phyloP scores from a whole-genome alignment of 2,113 vertebrate species.

The Oryzias woworae region DNA sequence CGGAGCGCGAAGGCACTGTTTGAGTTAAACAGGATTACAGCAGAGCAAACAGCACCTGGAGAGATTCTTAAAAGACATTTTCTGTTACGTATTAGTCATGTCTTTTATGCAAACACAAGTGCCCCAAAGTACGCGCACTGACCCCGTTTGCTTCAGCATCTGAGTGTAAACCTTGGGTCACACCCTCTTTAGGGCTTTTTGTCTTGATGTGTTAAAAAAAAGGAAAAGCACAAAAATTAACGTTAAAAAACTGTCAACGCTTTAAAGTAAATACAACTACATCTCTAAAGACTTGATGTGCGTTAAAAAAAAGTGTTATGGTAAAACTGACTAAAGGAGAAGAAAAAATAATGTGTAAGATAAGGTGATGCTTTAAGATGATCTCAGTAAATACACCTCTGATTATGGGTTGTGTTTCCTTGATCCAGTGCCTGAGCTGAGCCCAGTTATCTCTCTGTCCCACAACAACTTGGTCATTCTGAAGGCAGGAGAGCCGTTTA shows the following conservation, averaged over 20 bases:
- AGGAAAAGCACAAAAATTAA: too few species aligned
- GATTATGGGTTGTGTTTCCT: slow-evolving; percentile 12
- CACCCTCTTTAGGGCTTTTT: background rate
- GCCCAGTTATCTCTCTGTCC: slow-evolving; percentile 65
- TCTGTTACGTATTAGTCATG: slow-evolving; percentile 23
- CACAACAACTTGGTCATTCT: slow-evolving; percentile 64
- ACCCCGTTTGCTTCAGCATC: background rate
- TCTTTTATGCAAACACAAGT: background rate
- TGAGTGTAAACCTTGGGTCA: background rate
- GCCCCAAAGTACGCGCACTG: slow-evolving; percentile 17
- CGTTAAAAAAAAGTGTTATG: too few species aligned
- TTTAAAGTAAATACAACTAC: too few species aligned
- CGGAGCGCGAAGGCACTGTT: slow-evolving; percentile 41
- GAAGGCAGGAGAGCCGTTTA: slow-evolving; percentile 67
- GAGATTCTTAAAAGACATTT: slow-evolving; percentile 16
- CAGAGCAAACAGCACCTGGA: slow-evolving; percentile 29
- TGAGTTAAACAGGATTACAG: slow-evolving; percentile 42
- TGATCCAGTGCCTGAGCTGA: slow-evolving; percentile 63
- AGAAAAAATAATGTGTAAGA: background rate
- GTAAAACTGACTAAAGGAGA: background rate
- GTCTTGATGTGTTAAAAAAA: background rate
- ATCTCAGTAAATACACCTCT: background rate
- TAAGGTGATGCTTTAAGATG: background rate
- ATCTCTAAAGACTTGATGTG: too few species aligned
- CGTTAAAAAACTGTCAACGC: too few species aligned